Evolutionary conservation across 1,140 invertebrate genomes (phyloP), one percentile per base, ranked within the genome.

Genomic region (Lysiphlebus fabarum): DNA sequence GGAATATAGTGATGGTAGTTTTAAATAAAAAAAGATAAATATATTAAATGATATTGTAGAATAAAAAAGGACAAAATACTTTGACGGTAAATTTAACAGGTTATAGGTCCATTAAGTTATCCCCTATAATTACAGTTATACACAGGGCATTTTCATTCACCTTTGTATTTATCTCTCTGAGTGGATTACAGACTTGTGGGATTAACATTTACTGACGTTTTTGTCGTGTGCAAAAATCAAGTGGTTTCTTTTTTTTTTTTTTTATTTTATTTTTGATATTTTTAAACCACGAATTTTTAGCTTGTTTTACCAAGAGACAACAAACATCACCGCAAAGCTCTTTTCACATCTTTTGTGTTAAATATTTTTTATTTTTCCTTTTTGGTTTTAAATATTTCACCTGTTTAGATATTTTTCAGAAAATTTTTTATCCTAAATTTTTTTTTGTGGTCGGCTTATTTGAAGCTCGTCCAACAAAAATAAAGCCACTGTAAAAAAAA

Each of bases 21-120:
- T 8, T 34, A 40, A 12, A 37, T 5, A 40, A 5, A 1, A 33
- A 37, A 61, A 43, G 56, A 53, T 53, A 54, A 47, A 61, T 56
- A 56, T 38, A 55, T 8, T 44, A 37, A 55, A 26, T 55, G 42
- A 58, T 33, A 53, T 47, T 43, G 40, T 45, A 60, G 53, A 48
- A 42, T 45, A 51, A 53, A 44, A 47, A 58, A 58, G 54, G 60
- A 40, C 26, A 56, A 49, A 41, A n/a, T 10, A 47, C 54, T 48
- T 44, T 51, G 58, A 65, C 62, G 54, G 44, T 26, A 4, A 26
- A 26, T 26, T 26, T 26, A 44, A 66, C 65, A 59, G 65, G n/a
- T n/a, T n/a, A n/a, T n/a, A n/a, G 65, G 66, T 71, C 69, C 67
- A 73, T 73, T 71, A 71, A 72, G 69, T 70, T 70, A 73, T 71